phyloP scores from a whole-genome alignment of 2,888 invertebrate genomes.

The Resseliella maxima region DNA sequence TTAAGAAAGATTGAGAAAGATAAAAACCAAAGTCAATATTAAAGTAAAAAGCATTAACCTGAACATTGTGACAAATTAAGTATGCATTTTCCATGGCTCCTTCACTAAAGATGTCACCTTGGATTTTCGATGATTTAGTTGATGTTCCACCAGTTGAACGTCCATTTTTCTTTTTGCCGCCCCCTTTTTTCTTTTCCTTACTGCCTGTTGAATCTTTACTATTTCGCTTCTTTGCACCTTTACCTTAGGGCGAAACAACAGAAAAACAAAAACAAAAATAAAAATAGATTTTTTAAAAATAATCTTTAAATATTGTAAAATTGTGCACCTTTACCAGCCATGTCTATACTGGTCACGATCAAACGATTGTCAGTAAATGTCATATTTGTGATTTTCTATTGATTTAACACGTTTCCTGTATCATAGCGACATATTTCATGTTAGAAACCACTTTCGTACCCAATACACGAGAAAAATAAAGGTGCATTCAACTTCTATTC shows the following conservation, averaged over 20 bases:
- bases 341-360: background rate
- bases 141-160: conserved; percentile 60
- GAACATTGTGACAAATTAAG: conserved; percentile 92
- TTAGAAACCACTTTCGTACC: too few species aligned
- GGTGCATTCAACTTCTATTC: too few species aligned
- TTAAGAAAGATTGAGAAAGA: background rate
- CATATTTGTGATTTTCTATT: too few species aligned
- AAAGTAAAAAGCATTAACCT: conserved; percentile 69
- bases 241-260: too few species aligned
- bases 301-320: too few species aligned
- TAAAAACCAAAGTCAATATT: background rate
- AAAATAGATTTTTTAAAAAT: too few species aligned
- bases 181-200: conserved; percentile 68
- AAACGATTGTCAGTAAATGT: too few species aligned
- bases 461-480: too few species aligned
- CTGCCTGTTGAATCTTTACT: conserved; percentile 68
- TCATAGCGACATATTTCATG: too few species aligned
- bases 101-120: conserved; percentile 87
- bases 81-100: conserved; percentile 95
- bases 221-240: conserved; percentile 71
- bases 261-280: too few species aligned
- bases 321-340: conserved; percentile 63
- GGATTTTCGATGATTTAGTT: conserved; percentile 74
- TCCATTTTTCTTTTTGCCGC: conserved; percentile 68
- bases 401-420: too few species aligned